Percentiles rank a stretch among this genome's conserved stretches.
These are phyloP conservation scores for Oithona nana DNA, from an alignment of 2,888 invertebrate genomes.

Conservation along the genomic window DNA sequence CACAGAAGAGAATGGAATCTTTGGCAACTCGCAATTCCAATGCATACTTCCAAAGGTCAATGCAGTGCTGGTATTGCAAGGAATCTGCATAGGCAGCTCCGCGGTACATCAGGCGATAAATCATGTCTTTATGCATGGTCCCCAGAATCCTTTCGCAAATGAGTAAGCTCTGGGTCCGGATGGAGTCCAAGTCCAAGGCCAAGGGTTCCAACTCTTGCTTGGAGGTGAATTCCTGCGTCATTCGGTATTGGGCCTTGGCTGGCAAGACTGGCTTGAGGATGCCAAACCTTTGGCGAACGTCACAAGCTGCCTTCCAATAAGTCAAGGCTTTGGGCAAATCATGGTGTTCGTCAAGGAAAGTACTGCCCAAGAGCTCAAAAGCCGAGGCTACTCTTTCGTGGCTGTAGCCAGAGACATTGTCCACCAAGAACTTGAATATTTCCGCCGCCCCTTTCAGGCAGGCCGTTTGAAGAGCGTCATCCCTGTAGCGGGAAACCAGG, in stretches of 20 bases:
- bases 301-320: constrained; percentile 60
- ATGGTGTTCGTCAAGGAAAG: constrained; percentile 55
- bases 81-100: constrained; percentile 37
- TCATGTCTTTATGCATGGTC: constrained; percentile 19
- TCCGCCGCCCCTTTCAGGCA: constrained; percentile 45
- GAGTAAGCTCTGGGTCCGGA: constrained; percentile 67
- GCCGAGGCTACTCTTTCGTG: constrained; percentile 57
- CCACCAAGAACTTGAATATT: constrained; percentile 26
- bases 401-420: constrained; percentile 34
- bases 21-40: constrained; percentile 56
- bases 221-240: constrained; percentile 42
- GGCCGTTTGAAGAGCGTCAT: constrained; percentile 72
- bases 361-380: constrained; percentile 67
- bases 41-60: constrained; percentile 54
- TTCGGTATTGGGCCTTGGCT: constrained; percentile 18
- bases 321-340: constrained; percentile 39
- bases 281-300: constrained; percentile 29
- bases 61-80: constrained; percentile 51
- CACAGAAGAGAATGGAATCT: constrained; percentile 48
- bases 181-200: constrained; percentile 57
- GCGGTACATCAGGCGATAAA: constrained; percentile 42
- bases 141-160: constrained; percentile 69
- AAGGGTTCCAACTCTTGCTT: constrained; percentile 47
- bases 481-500: constrained; percentile 47
- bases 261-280: constrained; percentile 21